These are phyloP conservation scores for Pseudomyrmex pallidus DNA, from an alignment of 1,140 invertebrate genomes.

Conservation along the genomic window DNA sequence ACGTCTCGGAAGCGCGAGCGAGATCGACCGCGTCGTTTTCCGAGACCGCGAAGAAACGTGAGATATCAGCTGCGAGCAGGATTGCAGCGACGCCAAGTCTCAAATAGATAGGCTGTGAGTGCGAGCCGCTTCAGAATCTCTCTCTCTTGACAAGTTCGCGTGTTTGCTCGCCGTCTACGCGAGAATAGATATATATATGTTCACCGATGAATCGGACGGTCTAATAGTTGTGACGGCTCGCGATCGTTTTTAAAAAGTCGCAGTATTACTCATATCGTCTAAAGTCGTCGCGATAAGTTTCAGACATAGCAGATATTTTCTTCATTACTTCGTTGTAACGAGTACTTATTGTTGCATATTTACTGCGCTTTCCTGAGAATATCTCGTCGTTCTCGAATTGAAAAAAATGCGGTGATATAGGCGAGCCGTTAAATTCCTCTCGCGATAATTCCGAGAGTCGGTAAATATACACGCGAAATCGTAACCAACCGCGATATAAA, in stretches of 20 bases:
- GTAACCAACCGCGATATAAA: conserved; percentile 56
- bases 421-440: conserved; percentile 53
- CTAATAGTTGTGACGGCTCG: conserved; percentile 1
- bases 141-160: neutral
- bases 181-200: conserved; percentile 19
- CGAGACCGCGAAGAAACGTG: conserved; percentile 22
- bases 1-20: neutral
- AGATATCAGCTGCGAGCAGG: conserved; percentile 40
- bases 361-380: neutral
- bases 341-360: neutral
- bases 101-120: neutral
- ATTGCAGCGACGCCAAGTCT: conserved; percentile 19
- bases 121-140: neutral
- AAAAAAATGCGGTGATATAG: conserved; percentile 31
- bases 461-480: conserved; percentile 48
- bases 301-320: neutral
- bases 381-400: conserved; percentile 11
- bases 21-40: neutral
- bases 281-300: neutral
- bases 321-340: conserved; percentile 10
- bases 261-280: neutral
- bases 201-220: conserved; percentile 15
- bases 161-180: neutral
- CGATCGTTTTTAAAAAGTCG: conserved; percentile 10
- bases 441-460: conserved; percentile 57